Conservation (phyloP, 2,797 vertebrate genomes). For the Acanthopagrus latus region DNA sequence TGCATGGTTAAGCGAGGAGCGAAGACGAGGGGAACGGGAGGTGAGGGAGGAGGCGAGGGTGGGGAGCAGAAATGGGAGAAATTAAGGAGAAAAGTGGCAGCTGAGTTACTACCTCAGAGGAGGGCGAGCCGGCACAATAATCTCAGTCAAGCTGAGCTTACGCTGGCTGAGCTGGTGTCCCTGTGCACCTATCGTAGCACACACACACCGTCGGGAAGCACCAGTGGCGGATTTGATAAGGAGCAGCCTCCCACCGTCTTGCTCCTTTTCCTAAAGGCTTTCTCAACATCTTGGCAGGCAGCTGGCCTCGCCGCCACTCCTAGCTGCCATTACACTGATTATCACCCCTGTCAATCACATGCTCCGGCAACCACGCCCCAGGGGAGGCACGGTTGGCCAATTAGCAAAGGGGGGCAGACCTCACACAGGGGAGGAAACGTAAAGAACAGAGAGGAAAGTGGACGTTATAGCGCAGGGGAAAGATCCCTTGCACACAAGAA, state of each 20-base stretch:
- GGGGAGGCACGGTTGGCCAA: conserved; percentile 61
- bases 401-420: conserved; percentile 51
- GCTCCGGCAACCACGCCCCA: conserved; percentile 10
- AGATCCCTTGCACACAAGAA: not conserved
- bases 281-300: conserved; percentile 75
- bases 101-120: not conserved
- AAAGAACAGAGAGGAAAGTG: not conserved
- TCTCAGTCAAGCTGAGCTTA: conserved; percentile 27
- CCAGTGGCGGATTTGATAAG: conserved; percentile 36
- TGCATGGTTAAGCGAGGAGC: conserved; percentile 38
- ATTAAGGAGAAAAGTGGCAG: not conserved
- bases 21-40: not conserved
- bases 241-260: conserved; percentile 43
- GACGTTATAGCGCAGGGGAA: not conserved
- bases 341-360: conserved; percentile 78
- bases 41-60: conserved; percentile 13
- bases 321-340: conserved; percentile 77
- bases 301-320: conserved; percentile 59
- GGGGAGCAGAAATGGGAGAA: conserved; percentile 23
- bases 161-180: conserved; percentile 27
- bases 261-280: conserved; percentile 49
- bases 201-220: conserved; percentile 23
- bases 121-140: conserved; percentile 14
- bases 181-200: conserved; percentile 14
- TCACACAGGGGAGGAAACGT: conserved; percentile 9